Evolutionary conservation across 1,140 invertebrate species (phyloP).

Genomic region (Venturia canescens): DNA sequence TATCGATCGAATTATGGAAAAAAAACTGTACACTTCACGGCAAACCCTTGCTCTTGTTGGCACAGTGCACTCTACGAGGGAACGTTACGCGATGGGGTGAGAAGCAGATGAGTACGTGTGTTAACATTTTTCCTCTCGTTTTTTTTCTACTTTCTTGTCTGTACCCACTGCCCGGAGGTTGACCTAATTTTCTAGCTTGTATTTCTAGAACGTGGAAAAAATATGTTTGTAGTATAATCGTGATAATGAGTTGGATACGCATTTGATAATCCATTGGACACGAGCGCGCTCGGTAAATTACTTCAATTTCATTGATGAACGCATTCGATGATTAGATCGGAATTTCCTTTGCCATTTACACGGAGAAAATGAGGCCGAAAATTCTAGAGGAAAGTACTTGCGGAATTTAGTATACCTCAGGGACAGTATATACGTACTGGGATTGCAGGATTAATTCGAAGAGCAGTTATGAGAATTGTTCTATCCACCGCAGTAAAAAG

Average conservation of each 20-base stretch:
- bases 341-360: no score
- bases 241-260: background rate
- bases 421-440: no score
- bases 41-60: slow-evolving; percentile 30
- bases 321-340: no score
- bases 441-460: no score
- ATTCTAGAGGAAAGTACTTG: no score
- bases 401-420: no score
- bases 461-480: no score
- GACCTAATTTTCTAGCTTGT: slow-evolving; percentile 26
- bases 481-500: no score
- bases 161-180: background rate
- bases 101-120: slow-evolving; percentile 4
- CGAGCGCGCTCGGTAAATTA: background rate
- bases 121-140: slow-evolving; percentile 4
- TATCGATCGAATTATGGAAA: slow-evolving; percentile 50
- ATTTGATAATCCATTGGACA: no score
- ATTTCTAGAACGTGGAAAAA: slow-evolving; percentile 24
- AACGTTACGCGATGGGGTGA: background rate
- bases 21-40: background rate
- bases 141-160: background rate
- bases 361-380: no score
- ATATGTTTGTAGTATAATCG: background rate
- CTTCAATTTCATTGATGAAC: background rate
- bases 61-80: slow-evolving; percentile 24